phyloP scores from a whole-genome alignment of 2,797 vertebrate species.

The Dendrocincla tyrannina region DNA sequence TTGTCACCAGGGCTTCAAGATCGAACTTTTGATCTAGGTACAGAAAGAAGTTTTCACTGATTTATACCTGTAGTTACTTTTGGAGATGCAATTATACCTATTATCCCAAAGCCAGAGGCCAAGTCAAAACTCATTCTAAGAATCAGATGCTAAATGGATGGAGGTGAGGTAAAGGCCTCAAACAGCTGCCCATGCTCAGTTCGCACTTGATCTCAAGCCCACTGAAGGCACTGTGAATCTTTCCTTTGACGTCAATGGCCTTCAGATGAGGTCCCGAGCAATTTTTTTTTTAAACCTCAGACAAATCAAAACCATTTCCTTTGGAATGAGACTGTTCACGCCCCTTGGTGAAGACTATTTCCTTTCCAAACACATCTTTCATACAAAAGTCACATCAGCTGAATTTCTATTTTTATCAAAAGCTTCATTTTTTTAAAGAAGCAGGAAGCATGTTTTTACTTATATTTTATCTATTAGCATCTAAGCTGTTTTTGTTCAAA shows the following conservation, averaged over 20 bases:
- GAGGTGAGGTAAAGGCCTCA: not conserved
- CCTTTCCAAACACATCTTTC: slow-evolving; percentile 45
- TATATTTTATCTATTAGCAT: not conserved
- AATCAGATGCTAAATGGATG: not conserved
- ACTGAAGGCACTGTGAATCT: slow-evolving; percentile 35
- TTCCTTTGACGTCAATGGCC: slow-evolving; percentile 64
- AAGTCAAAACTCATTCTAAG: not conserved
- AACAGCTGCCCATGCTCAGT: slow-evolving; percentile 20
- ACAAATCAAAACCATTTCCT: slow-evolving; percentile 68
- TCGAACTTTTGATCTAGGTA: not conserved
- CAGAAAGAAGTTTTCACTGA: not conserved
- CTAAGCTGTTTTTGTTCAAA: not conserved
- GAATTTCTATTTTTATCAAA: slow-evolving; percentile 36
- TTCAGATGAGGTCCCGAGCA: slow-evolving; percentile 51
- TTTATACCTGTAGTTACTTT: not conserved
- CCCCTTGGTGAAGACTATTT: slow-evolving; percentile 52
- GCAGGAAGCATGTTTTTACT: not conserved
- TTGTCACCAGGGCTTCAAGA: not conserved
- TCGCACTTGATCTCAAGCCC: slow-evolving; percentile 26
- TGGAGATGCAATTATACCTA: not conserved
- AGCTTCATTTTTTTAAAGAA: slow-evolving; percentile 3
- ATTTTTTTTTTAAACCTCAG: slow-evolving; percentile 51
- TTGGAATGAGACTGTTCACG: slow-evolving; percentile 38
- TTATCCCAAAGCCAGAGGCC: not conserved
- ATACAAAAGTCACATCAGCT: not conserved